These are phyloP conservation scores for Ifrita kowaldi DNA, from an alignment of 2,113 vertebrate genomes.

Conservation along the genomic window DNA sequence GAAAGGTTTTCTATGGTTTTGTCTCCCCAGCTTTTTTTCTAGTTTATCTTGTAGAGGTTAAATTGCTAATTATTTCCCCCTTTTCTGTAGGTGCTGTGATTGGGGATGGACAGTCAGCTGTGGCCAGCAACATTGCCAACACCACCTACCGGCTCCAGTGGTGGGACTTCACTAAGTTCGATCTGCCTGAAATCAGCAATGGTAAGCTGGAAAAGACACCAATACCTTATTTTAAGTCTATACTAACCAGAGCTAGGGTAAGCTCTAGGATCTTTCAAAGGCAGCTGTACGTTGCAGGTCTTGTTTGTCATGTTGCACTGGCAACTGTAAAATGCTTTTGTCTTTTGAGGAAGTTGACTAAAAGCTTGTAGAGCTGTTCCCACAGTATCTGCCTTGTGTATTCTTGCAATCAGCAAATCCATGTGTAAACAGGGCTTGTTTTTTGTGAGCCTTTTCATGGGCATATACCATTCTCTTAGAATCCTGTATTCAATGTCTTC, in stretches of 20 bases:
- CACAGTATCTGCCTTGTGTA: neutral
- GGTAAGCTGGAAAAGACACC: constrained; percentile 73
- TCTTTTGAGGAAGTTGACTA: neutral
- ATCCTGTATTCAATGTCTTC: neutral
- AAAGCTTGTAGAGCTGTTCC: neutral
- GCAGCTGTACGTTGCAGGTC: neutral
- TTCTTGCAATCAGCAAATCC: neutral
- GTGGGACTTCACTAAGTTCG: constrained; percentile 99
- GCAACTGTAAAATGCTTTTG: neutral
- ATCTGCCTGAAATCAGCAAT: constrained; percentile 98
- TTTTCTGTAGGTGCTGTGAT: constrained; percentile 88
- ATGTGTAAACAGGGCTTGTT: neutral
- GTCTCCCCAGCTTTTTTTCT: neutral
- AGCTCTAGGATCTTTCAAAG: neutral
- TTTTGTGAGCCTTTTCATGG: neutral
- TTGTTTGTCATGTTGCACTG: neutral
- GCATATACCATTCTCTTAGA: neutral
- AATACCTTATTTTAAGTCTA: neutral
- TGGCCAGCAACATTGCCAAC: constrained; percentile 98
- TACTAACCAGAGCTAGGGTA: neutral
- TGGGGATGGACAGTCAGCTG: constrained; percentile 95
- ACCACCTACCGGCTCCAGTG: constrained; percentile 97
- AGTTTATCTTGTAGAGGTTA: neutral
- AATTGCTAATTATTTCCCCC: neutral
- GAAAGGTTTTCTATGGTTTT: neutral